phyloP scores from a whole-genome alignment of 2,888 invertebrate species.

The Laspeyria flexula region DNA sequence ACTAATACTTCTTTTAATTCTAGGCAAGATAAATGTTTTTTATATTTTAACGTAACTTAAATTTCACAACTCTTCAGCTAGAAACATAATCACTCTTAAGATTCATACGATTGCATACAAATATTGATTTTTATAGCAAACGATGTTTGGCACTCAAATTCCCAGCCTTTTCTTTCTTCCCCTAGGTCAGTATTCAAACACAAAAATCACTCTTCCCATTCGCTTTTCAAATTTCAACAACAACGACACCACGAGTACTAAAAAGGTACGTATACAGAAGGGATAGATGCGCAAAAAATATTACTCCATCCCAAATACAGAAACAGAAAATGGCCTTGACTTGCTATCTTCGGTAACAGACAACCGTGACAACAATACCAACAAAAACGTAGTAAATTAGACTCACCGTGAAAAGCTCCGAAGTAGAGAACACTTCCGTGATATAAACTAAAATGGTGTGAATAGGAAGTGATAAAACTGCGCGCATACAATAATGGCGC shows the following conservation, averaged over 20 bases:
- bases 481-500: conserved; percentile 66
- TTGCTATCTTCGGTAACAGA: conserved; percentile 19
- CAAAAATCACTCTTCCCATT: conserved; percentile 9
- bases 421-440: conserved; percentile 14
- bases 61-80: background rate
- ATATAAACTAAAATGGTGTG: conserved; percentile 16
- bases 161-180: background rate
- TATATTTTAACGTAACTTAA: background rate
- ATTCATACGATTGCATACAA: background rate
- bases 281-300: background rate
- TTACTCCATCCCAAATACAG: conserved; percentile 18
- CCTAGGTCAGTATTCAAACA: conserved; percentile 34
- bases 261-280: no score
- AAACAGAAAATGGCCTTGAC: conserved; percentile 46
- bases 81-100: background rate
- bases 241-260: no score
- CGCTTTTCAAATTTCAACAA: conserved; percentile 5
- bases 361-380: conserved; percentile 17
- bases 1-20: no score
- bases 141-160: background rate
- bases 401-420: conserved; percentile 23
- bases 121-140: background rate
- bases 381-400: background rate
- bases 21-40: no score
- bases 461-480: conserved; percentile 53